Percentiles rank a stretch among this genome's conserved stretches.
phyloP scores from a whole-genome alignment of 2,797 vertebrate species.

The Lepus oiostolus region DNA sequence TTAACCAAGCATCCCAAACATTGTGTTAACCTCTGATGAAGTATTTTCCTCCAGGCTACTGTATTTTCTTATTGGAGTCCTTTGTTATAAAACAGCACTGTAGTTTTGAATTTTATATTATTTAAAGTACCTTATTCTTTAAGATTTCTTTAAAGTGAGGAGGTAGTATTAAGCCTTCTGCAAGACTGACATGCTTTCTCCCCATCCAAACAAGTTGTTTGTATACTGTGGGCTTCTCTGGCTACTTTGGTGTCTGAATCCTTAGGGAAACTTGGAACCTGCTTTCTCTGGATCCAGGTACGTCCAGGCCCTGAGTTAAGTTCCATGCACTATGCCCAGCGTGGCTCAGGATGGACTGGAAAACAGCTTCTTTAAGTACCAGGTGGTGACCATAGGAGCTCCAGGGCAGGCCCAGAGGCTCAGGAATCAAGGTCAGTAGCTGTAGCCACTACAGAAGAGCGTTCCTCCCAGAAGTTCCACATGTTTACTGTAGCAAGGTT shows the following conservation, averaged over 20 bases:
- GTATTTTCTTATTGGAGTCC: conserved; percentile 6
- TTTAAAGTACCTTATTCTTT: conserved; percentile 3
- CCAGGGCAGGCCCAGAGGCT: neutral
- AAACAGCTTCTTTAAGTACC: neutral
- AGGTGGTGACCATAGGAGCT: neutral
- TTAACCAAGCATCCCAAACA: neutral
- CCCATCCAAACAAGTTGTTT: neutral
- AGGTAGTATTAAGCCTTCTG: conserved; percentile 8
- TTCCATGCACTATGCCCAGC: neutral
- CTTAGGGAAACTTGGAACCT: neutral
- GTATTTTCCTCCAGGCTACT: neutral
- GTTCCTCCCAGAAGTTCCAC: neutral
- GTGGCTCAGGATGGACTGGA: neutral
- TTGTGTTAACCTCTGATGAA: neutral
- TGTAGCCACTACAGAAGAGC: neutral
- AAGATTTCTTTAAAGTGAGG: conserved; percentile 27
- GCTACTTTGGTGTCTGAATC: neutral
- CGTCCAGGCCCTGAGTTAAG: neutral
- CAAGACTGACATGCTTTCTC: neutral
- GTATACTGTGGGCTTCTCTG: neutral
- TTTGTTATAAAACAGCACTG: neutral
- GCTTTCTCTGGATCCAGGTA: neutral
- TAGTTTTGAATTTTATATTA: neutral
- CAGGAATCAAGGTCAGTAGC: neutral
- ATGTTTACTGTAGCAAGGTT: conserved; percentile 36